Evolutionary conservation across 1,140 invertebrate species (phyloP), one percentile per base, ranked within the genome.

Genomic region (Elysia chlorotica): DNA sequence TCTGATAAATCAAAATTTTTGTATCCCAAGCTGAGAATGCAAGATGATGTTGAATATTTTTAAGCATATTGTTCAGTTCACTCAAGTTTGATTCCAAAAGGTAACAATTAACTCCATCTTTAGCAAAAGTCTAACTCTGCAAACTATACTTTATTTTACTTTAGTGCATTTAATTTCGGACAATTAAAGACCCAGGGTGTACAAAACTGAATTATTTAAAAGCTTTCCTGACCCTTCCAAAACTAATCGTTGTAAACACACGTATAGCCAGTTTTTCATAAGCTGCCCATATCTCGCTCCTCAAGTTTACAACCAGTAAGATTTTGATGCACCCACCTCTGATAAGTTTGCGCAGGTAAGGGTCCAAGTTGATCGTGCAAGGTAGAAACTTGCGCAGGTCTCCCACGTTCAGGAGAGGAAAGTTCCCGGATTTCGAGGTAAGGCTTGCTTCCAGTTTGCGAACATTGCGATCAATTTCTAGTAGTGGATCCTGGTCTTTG

Each of bases 291-390:
- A n/a, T 48, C n/a, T 48, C n/a, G 41, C n/a, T 14, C 41, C 53
- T 23, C 62, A 36, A 14, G 38, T 65, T 6, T 25, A 30, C 2
- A 25, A 25, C 4, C 31, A 62, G 4, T 25, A 14, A 48, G n/a
- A 48, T 48, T 14, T 48, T 14, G 10, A 63, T 31, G 38, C 36
- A 71, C 71, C 79, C 88, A 94, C 94, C 94, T 92, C 96, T 96
- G 48, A 98, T 96, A 35, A 96, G 93, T 89, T 98, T 98, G 80
- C 96, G 93, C 25, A 99, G 92, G 82, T 96, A 98, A 0, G 96
- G 97, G 90, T 99, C 96, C 23, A 98, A 88, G 87, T 98, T 98
- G 71, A 98, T 98, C 19, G 96, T 98, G 82, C 98, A 98, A 0
- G 96, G 96, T 62, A 98, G 87, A 84, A 98, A 98, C 78, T 97